Conservation (phyloP, 2,888 invertebrate species). For the Nycteola revayana region DNA sequence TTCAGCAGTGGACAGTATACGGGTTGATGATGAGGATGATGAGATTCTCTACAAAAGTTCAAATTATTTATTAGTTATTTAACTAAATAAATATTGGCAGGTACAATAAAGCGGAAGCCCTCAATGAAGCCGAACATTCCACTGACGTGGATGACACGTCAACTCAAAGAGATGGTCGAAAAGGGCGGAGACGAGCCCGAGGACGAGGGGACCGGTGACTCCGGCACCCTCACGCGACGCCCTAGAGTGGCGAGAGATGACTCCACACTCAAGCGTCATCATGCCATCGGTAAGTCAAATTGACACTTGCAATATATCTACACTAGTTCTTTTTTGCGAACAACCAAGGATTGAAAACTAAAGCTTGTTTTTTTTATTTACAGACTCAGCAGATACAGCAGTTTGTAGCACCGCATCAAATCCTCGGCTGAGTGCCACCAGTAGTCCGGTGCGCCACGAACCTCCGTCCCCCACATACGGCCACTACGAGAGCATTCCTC, state of each 20-base stretch:
- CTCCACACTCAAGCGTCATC: constrained; percentile 67
- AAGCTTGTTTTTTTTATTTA: constrained; percentile 12
- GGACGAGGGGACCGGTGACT: constrained; percentile 77
- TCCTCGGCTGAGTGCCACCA: constrained; percentile 37
- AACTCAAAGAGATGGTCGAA: constrained; percentile 93
- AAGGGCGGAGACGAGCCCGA: constrained; percentile 67
- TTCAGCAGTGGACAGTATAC: too few species aligned
- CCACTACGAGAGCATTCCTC: constrained; percentile 58
- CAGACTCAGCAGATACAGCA: constrained; percentile 51
- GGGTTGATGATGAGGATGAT: too few species aligned
- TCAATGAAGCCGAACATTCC: constrained; percentile 96
- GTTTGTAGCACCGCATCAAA: constrained; percentile 41
- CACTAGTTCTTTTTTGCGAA: background rate
- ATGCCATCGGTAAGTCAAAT: constrained; percentile 48
- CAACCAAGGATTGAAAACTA: too few species aligned
- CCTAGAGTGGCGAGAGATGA: constrained; percentile 59
- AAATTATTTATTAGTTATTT: too few species aligned
- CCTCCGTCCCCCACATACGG: constrained; percentile 53
- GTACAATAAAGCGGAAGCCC: constrained; percentile 95
- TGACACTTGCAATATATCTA: background rate
- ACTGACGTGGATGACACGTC: constrained; percentile 93
- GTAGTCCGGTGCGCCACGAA: constrained; percentile 47
- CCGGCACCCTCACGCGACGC: constrained; percentile 79
- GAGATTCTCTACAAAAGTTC: too few species aligned
- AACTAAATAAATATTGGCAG: too few species aligned